A percentile compares a stretch with the other conserved stretches of the same genome.
phyloP scores from a whole-genome alignment of 2,113 vertebrate species.

The Diphyllodes magnificus region DNA sequence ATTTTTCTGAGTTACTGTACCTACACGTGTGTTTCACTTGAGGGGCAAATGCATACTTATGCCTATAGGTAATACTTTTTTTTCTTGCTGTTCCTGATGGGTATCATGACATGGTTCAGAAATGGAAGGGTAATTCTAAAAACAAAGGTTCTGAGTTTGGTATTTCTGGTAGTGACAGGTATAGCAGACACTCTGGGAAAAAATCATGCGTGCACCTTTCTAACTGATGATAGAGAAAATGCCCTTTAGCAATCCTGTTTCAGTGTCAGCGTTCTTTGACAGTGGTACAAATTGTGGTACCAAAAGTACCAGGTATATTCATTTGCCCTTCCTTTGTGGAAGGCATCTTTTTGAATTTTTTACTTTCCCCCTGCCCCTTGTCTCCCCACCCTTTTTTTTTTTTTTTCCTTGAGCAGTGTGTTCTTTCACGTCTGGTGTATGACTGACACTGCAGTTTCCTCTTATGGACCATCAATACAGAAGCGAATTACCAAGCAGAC shows the following conservation, averaged over 20 bases:
- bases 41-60: background rate
- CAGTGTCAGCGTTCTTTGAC: background rate
- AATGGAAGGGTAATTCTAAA: background rate
- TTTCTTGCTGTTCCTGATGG: background rate
- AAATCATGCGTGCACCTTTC: background rate
- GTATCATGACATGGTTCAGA: background rate
- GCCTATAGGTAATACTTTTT: background rate
- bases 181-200: background rate
- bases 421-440: background rate
- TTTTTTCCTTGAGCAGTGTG: background rate
- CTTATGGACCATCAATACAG: background rate
- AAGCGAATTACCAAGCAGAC: background rate
- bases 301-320: background rate
- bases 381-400: rapidly evolving
- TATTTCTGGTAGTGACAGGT: background rate
- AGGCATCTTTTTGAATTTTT: background rate
- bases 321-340: background rate
- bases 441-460: background rate
- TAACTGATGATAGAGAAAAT: background rate
- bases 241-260: background rate
- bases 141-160: background rate
- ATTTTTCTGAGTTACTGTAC: background rate
- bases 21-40: background rate
- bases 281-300: background rate
- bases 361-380: background rate